These are phyloP conservation scores for Acropternis orthonyx DNA, from an alignment of 2,797 vertebrate genomes.

Conservation along the genomic window DNA sequence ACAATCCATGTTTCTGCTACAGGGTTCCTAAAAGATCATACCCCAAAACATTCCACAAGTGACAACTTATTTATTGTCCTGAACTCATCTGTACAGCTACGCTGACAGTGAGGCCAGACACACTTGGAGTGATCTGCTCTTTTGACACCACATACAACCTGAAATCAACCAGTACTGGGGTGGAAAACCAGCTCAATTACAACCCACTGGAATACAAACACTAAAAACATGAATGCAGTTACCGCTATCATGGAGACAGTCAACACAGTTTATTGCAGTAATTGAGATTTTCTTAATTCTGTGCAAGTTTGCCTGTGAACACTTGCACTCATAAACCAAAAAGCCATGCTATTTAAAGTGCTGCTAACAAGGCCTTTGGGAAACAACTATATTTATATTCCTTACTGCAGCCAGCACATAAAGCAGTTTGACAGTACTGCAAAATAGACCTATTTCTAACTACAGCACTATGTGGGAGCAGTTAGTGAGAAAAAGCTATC, in stretches of 20 bases:
- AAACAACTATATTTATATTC: constrained; percentile 37
- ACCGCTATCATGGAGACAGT: neutral
- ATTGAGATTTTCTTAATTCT: neutral
- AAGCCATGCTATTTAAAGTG: neutral
- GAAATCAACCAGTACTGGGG: neutral
- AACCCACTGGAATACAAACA: neutral
- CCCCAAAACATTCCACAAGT: neutral
- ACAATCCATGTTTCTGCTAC: neutral
- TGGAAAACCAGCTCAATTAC: neutral
- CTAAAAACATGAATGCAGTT: neutral
- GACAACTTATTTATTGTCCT: neutral
- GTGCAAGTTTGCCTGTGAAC: neutral
- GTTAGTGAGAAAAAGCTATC: constrained; percentile 12
- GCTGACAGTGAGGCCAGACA: neutral
- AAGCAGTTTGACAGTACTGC: constrained; percentile 34
- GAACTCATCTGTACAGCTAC: neutral
- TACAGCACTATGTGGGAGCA: neutral
- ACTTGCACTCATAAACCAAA: neutral
- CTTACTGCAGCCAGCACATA: constrained; percentile 19
- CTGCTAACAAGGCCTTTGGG: constrained; percentile 6
- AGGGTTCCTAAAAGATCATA: neutral
- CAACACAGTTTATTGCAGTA: neutral
- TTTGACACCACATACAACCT: neutral
- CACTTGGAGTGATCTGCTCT: neutral
- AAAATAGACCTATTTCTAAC: constrained; percentile 25